phyloP scores from a whole-genome alignment of 2,888 invertebrate genomes.

The Cheilosia soror region DNA sequence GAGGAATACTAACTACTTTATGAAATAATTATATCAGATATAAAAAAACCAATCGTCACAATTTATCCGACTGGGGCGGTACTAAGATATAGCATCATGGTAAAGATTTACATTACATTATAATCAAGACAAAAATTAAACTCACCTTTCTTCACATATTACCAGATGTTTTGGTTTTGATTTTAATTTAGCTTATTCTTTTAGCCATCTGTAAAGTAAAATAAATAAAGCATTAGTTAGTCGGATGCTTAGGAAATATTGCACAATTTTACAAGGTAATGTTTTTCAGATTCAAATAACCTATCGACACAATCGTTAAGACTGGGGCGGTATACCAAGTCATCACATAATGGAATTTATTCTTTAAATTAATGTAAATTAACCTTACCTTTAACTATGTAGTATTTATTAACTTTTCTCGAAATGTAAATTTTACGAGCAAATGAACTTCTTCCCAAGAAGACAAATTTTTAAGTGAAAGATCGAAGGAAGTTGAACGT shows the following conservation, averaged over 20 bases:
- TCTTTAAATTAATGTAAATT: neutral
- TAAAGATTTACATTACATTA: neutral
- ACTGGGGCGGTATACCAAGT: conserved; percentile 76
- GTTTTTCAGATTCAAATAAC: conserved; percentile 57
- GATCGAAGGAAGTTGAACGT: conserved; percentile 22
- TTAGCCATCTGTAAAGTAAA: conserved; percentile 20
- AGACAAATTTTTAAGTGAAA: conserved; percentile 43
- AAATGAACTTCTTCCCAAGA: neutral
- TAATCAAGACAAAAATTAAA: neutral
- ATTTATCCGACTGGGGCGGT: conserved; percentile 77
- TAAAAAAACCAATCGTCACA: conserved; percentile 76
- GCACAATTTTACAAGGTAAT: neutral
- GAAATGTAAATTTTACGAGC: neutral
- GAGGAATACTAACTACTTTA: neutral
- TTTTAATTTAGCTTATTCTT: neutral
- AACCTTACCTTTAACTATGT: conserved; percentile 28
- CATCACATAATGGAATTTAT: conserved; percentile 51
- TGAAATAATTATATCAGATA: conserved; percentile 56
- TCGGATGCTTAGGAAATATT: neutral
- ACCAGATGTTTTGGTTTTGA: too few relatives aligned
- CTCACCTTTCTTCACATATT: conserved; percentile 14
- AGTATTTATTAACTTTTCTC: neutral
- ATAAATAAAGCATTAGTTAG: neutral
- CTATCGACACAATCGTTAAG: conserved; percentile 75
- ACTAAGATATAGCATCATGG: conserved; percentile 67